These are phyloP conservation scores for Ceratothoa steindachneri DNA, from an alignment of 2,888 invertebrate species.

Conservation along the genomic window DNA sequence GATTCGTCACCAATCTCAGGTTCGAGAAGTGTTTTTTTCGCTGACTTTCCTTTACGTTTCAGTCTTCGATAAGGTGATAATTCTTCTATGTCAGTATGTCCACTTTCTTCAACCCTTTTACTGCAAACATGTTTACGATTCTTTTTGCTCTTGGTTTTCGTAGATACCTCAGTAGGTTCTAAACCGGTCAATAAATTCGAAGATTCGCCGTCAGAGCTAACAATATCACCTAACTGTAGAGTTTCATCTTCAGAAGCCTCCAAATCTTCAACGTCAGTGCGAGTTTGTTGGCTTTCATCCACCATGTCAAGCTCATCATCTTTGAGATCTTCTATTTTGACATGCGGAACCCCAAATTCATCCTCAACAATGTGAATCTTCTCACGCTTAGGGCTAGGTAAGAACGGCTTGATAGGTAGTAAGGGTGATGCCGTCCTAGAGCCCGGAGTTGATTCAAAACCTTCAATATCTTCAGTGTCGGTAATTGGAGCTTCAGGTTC, in stretches of 20 bases:
- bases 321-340: slow-evolving; percentile 30
- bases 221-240: slow-evolving; percentile 23
- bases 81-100: slow-evolving; percentile 36
- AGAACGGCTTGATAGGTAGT: slow-evolving; percentile 28
- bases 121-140: not conserved
- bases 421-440: slow-evolving; percentile 35
- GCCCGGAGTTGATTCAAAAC: slow-evolving; percentile 15
- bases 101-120: slow-evolving; percentile 24
- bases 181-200: slow-evolving; percentile 18
- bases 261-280: slow-evolving; percentile 38
- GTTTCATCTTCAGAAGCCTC: slow-evolving; percentile 40
- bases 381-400: slow-evolving; percentile 42
- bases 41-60: slow-evolving; percentile 20
- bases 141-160: slow-evolving; percentile 18
- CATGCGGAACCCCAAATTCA: slow-evolving; percentile 46
- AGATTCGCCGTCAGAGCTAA: slow-evolving; percentile 19
- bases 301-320: slow-evolving; percentile 30
- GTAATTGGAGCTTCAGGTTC: slow-evolving; percentile 23
- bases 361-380: slow-evolving; percentile 44
- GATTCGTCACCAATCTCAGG: slow-evolving; percentile 16
- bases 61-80: slow-evolving; percentile 18
- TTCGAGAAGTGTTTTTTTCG: slow-evolving; percentile 9
- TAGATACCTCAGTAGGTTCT: slow-evolving; percentile 27
- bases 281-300: slow-evolving; percentile 25
- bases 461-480: slow-evolving; percentile 33